Evolutionary conservation across 2,113 vertebrate species (phyloP), one percentile per base, ranked within the genome.

Genomic region (Cyprinodon variegatus): DNA sequence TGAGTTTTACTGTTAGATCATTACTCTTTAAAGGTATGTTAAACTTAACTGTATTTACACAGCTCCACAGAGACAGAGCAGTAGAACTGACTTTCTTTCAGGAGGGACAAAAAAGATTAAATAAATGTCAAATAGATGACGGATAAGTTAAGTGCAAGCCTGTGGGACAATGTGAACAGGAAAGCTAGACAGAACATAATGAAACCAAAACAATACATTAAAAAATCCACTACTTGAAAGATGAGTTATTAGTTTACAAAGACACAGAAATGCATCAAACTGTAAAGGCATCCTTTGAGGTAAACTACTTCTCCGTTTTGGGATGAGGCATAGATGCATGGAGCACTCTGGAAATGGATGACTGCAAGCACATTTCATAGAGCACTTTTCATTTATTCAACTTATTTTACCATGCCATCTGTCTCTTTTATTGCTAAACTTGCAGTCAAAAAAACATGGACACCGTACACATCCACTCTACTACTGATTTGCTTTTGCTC

Each of bases 1-100:
- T 88, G 88, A 86, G 92, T 90, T 91, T 91, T 87, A 86, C 88
- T 79, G 91, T 87, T 89, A 89, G 87, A 90, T 93, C 91, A 92
- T 90, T 90, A 93, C 84, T 89, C 89, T 89, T 91, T 85, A 65
- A 88, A 92, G 90, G 88, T 87, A 91, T 4, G 72, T 83, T 88
- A 83, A 93, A 89, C 86, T 85, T 66, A 66, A 87, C 86, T 79
- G 76, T 86, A 82, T 71, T 81, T 80, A 66, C 72, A 78, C 76
- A 89, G 86, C 86, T 90, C 86, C 74, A 63, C 66, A 53, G 86
- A 90, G 82, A 88, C 69, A 29, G 8, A 48, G 67, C 74, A 81
- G 73, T 48, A 66, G 75, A 65, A 84, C 61, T 82, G 86, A 78
- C 67, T 57, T 10, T 8, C 83, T 78, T 72, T 65, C 78, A 74